These are phyloP conservation scores for Sitobion miscanthi DNA, from an alignment of 1,140 invertebrate genomes.

Conservation along the genomic window DNA sequence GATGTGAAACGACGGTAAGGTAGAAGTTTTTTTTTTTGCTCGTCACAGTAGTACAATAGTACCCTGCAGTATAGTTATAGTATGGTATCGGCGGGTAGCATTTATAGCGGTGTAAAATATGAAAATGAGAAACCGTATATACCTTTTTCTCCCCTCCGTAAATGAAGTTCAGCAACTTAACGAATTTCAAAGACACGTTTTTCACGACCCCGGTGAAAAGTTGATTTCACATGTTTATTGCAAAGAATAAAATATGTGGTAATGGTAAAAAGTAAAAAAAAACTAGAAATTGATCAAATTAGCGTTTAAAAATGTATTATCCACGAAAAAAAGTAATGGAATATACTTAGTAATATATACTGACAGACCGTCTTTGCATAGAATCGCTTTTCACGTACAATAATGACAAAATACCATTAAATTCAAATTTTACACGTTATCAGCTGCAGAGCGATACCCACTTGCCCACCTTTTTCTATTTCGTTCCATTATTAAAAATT, in stretches of 20 bases:
- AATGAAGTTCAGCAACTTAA: background rate
- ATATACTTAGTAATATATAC: no score
- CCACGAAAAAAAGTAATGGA: background rate
- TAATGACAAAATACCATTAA: no score
- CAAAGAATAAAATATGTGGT: background rate
- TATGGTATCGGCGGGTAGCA: background rate
- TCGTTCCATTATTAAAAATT: background rate
- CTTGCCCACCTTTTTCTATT: background rate
- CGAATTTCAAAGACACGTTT: background rate
- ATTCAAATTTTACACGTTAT: no score
- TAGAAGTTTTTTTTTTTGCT: background rate
- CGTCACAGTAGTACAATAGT: background rate
- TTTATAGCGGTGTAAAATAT: conserved; percentile 17
- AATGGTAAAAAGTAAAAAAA: background rate
- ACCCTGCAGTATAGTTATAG: background rate
- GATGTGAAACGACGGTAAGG: background rate
- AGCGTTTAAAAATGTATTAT: background rate
- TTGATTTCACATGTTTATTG: background rate
- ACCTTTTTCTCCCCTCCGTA: background rate
- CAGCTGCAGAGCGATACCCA: no score
- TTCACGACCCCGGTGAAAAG: background rate
- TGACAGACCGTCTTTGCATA: no score
- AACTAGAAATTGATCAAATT: background rate
- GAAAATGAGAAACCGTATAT: background rate
- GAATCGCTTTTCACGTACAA: no score